Evolutionary conservation across 2,797 vertebrate genomes (phyloP).

Genomic region (Sphenopsis melanotis): DNA sequence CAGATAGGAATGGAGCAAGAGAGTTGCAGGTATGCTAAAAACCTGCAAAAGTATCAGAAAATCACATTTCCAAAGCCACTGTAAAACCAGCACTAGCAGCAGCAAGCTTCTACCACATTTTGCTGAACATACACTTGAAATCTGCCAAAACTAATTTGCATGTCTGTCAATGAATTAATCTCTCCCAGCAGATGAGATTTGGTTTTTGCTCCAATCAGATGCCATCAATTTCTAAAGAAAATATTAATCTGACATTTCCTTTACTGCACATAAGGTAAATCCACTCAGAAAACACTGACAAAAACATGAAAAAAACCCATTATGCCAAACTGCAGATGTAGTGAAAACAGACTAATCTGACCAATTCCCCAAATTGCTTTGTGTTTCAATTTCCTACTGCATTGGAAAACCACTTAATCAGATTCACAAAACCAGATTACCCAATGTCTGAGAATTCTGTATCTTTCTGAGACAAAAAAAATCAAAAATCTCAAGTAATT

Average conservation of each 20-base stretch:
- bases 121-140: background rate
- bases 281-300: background rate
- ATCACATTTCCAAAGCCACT: background rate
- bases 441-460: background rate
- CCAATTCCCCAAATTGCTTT: background rate
- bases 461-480: background rate
- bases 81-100: background rate
- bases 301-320: background rate
- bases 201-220: background rate
- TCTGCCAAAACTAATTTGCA: background rate
- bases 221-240: background rate
- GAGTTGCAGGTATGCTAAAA: background rate
- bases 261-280: background rate
- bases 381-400: background rate
- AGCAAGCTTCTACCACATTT: background rate
- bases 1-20: rapidly evolving
- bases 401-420: background rate
- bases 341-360: background rate
- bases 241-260: background rate
- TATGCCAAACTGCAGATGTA: background rate
- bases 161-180: background rate
- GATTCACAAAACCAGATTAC: background rate
- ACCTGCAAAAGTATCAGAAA: background rate
- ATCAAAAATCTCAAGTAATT: background rate
- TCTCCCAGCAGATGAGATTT: background rate